Evolutionary conservation across 2,888 invertebrate genomes (phyloP).

Genomic region (Xestia sexstrigata): DNA sequence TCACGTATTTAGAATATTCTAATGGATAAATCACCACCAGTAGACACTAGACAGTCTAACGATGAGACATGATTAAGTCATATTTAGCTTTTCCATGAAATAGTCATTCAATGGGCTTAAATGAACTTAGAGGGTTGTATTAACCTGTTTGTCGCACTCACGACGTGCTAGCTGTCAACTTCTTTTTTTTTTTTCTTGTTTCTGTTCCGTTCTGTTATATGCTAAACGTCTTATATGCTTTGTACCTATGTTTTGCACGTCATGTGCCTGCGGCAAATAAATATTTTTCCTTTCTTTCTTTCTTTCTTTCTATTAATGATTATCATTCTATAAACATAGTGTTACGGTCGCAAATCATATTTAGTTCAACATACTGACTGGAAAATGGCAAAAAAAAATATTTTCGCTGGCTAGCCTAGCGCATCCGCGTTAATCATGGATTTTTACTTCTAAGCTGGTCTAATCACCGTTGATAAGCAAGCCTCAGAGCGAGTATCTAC

Average conservation of each 20-base stretch:
- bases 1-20: not conserved
- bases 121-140: not conserved
- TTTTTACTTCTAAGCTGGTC: not conserved
- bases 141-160: no score
- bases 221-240: no score
- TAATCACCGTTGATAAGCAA: not conserved
- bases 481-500: not conserved
- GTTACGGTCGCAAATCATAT: not conserved
- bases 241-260: no score
- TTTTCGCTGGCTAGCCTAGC: not conserved
- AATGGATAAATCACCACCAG: not conserved
- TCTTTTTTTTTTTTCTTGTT: no score
- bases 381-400: not conserved
- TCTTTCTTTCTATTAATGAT: no score
- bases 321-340: no score
- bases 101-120: not conserved
- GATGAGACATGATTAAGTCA: not conserved
- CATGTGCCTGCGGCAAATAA: no score
- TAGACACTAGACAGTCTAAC: not conserved
- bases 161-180: no score
- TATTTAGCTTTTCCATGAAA: not conserved
- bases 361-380: not conserved
- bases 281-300: no score
- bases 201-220: no score
- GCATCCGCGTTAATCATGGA: not conserved